Evolutionary conservation across 2,113 vertebrate genomes (phyloP).

Genomic region (Lagopus leucura): DNA sequence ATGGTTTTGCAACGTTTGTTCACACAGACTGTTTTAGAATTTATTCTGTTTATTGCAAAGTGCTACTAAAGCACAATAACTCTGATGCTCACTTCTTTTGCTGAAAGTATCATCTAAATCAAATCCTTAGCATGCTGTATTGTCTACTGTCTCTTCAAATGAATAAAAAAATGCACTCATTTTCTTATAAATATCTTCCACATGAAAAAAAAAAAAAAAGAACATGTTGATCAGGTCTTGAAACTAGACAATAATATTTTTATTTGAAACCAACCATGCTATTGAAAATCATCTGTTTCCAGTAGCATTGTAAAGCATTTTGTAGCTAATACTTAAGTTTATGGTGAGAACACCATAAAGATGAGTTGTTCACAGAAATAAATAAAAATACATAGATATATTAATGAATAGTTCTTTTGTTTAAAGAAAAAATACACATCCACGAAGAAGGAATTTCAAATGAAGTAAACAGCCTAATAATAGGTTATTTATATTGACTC

Average conservation of each 20-base stretch:
- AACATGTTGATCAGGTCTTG: background rate
- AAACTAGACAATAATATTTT: background rate
- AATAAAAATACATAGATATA: background rate
- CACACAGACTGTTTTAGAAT: background rate
- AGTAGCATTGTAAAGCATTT: background rate
- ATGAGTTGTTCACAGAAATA: background rate
- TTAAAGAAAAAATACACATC: background rate
- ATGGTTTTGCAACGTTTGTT: background rate
- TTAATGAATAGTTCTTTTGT: background rate
- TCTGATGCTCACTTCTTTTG: background rate
- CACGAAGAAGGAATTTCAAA: background rate
- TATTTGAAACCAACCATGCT: background rate
- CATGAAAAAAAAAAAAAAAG: background rate
- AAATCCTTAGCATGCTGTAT: background rate
- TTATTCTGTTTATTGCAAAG: background rate
- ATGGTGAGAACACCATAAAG: background rate
- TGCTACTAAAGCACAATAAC: background rate
- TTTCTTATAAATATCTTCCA: background rate
- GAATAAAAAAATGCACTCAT: background rate
- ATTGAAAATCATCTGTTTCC: background rate
- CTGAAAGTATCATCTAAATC: background rate
- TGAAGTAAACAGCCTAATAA: background rate
- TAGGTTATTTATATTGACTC: background rate
- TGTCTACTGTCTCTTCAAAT: background rate
- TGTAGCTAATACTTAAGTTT: background rate